These are phyloP conservation scores for Meteorus colon DNA, from an alignment of 2,888 invertebrate species.

Conservation along the genomic window DNA sequence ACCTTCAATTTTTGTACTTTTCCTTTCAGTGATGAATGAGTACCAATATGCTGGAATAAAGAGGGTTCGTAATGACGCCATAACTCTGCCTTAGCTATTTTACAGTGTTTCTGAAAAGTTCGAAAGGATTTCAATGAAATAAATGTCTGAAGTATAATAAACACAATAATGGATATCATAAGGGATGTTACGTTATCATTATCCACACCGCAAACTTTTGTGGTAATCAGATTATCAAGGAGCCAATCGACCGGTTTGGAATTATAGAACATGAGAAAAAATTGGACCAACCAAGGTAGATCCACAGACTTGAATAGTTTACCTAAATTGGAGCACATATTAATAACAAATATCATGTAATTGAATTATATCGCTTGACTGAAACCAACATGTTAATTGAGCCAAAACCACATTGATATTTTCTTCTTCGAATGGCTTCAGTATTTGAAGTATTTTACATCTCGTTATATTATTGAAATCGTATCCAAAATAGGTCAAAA, in stretches of 20 bases:
- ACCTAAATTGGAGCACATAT: constrained; percentile 73
- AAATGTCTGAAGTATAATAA: neutral
- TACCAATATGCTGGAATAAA: constrained; percentile 96
- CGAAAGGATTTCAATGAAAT: constrained; percentile 42
- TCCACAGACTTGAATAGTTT: constrained; percentile 94
- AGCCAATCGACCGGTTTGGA: constrained; percentile 99
- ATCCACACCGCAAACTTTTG: constrained; percentile 90
- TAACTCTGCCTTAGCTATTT: constrained; percentile 82
- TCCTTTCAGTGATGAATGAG: constrained; percentile 94
- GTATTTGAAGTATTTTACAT: too few relatives aligned
- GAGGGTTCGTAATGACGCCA: constrained; percentile 93
- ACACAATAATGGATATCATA: constrained; percentile 27
- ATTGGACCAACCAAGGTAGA: constrained; percentile 89
- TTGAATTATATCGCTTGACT: neutral
- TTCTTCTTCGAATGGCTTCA: too few relatives aligned
- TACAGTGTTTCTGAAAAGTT: constrained; percentile 86
- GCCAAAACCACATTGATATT: constrained; percentile 2
- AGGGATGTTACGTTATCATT: constrained; percentile 77
- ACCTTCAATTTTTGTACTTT: constrained; percentile 97
- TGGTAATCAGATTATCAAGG: constrained; percentile 89
- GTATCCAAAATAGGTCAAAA: too few relatives aligned
- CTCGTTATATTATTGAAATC: too few relatives aligned
- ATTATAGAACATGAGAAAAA: constrained; percentile 95
- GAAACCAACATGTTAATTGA: too few relatives aligned
- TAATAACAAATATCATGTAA: neutral